These are phyloP conservation scores for Muscina levida DNA, from an alignment of 2,888 invertebrate species.

Conservation along the genomic window DNA sequence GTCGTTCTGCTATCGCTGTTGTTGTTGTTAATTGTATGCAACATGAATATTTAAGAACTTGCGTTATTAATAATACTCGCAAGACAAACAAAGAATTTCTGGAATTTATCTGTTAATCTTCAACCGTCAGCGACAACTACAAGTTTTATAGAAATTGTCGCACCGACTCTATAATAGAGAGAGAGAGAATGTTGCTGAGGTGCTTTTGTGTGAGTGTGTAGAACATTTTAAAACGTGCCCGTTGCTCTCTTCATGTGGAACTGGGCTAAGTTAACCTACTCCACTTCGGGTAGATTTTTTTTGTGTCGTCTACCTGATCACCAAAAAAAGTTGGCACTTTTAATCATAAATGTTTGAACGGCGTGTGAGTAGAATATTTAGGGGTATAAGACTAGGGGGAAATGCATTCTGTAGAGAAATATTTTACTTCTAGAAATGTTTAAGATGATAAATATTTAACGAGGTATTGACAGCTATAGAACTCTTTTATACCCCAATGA, in stretches of 20 bases:
- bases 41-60: conserved; percentile 34
- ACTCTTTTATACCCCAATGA: too few relatives aligned
- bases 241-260: background rate
- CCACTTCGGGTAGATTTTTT: conserved; percentile 6
- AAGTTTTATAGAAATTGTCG: conserved; percentile 7
- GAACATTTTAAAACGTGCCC: too few relatives aligned
- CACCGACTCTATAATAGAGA: background rate
- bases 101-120: conserved; percentile 31
- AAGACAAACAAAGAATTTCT: conserved; percentile 30
- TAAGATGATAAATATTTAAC: too few relatives aligned
- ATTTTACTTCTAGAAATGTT: too few relatives aligned
- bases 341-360: too few relatives aligned
- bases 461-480: too few relatives aligned
- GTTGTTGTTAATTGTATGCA: conserved; percentile 32
- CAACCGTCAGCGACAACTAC: background rate
- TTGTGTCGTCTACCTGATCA: too few relatives aligned
- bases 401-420: too few relatives aligned
- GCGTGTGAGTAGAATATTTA: too few relatives aligned
- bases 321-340: too few relatives aligned
- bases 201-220: too few relatives aligned
- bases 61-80: conserved; percentile 2
- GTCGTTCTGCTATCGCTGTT: conserved; percentile 3
- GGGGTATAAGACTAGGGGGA: too few relatives aligned
- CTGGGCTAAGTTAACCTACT: conserved; percentile 35
- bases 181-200: background rate